Base-by-base conservation (phyloP, 2,888 invertebrate genomes). In the Tachina lurida region DNA sequence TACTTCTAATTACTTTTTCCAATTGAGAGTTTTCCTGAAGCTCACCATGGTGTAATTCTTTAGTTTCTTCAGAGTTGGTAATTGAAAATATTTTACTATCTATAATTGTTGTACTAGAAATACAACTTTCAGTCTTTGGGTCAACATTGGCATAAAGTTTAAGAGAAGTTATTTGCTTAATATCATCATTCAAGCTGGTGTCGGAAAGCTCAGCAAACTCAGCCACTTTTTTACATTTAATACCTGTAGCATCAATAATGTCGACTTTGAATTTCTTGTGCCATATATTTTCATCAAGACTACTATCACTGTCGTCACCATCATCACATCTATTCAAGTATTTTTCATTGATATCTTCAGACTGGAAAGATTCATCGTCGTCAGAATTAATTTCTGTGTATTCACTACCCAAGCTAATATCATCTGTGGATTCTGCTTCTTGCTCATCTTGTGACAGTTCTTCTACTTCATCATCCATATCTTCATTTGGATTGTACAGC, bases 341-440 rank as follows among this genome's bases (percentile, higher is more conserved):
- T 74, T 89, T 89, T 1, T 78, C 78, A 73, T 89, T 89, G 10
- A 88, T 86, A 78, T 88, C 88, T 22, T 75, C 77, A 12, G 87
- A 87, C 12, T 63, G 13, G 3, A 83, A 75, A 15, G 77, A 82
- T 63, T 80, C 79, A 0, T 41, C 47, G 47, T 86, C 86, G 2
- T 80, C 79, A 0, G 83, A 83, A 62, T 83, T 68, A 17, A 86
- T 15, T 80, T 86, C 79, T 2, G 39, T 62, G 68, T 83, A 86
- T 74, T 86, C 86, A 39, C 83, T 83, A 17, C 83, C 86, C 47
- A 86, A 63, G 58, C 86, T 86, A 3, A 10, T 41, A 19, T 67
- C 70, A 12, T 76, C 75, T 52, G 80, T 83, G 0, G 12, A n/a
- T 15, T 58, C 17, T 54, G 43, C 84, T 10, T 84, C 70, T 13